Evolutionary conservation across 1,140 invertebrate species (phyloP).

Genomic region (Drosophila dunni): DNA sequence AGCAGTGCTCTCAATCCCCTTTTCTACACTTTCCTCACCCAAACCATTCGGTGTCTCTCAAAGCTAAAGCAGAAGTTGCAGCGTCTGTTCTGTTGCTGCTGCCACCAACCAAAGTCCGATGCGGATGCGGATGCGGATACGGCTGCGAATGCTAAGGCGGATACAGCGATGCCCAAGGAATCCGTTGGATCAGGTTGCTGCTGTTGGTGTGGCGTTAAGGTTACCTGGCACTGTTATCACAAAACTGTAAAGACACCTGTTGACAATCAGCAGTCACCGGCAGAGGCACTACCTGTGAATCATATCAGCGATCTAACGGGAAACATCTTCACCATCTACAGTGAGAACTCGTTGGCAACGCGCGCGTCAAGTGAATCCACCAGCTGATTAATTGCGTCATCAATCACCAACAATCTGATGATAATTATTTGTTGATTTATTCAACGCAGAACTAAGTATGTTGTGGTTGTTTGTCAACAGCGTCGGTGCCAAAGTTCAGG

Average conservation of each 20-base stretch:
- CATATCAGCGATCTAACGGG: constrained; percentile 31
- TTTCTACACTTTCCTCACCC: constrained; percentile 86
- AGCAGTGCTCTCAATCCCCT: constrained; percentile 86
- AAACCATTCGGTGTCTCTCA: constrained; percentile 79
- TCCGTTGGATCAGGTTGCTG: neutral
- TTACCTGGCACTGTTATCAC: constrained; percentile 59
- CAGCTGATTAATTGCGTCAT: constrained; percentile 47
- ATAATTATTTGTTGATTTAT: constrained; percentile 61
- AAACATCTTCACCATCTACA: constrained; percentile 46
- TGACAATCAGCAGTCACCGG: neutral
- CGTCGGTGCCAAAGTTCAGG: constrained; percentile 2
- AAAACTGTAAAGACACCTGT: neutral
- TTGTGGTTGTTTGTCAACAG: neutral
- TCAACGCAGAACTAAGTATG: constrained; percentile 4
- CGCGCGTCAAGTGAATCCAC: constrained; percentile 60
- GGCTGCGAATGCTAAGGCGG: neutral
- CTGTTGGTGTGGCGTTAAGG: constrained; percentile 50
- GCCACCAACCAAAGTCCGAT: neutral
- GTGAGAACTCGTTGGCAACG: constrained; percentile 28
- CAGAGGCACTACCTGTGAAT: neutral
- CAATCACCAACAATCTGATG: constrained; percentile 49
- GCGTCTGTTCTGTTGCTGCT: constrained; percentile 12
- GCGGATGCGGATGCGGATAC: neutral
- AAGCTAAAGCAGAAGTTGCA: constrained; percentile 45
- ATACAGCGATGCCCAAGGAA: constrained; percentile 55